Base-by-base conservation (phyloP, 2,113 vertebrate genomes). In the Mesoclemmys tuberculata region DNA sequence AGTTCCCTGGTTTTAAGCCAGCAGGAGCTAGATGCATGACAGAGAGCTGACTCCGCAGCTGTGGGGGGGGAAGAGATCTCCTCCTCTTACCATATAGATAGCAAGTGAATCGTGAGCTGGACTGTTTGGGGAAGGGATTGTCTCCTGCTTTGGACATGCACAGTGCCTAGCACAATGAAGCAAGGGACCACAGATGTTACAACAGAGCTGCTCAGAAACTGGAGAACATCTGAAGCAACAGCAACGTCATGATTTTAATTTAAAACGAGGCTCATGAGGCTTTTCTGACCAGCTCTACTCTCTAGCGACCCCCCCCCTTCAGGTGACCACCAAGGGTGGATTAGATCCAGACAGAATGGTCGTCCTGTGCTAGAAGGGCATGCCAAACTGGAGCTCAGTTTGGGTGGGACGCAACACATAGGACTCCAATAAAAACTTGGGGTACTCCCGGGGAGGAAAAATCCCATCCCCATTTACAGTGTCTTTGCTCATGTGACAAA, bases 171-270 rank as follows among this genome's bases (percentile, higher is more conserved):
- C 64, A 68, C 16, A 68, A 68, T 21, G 8, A 7, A 21, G 4
- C 0, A 0, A 10, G 80, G 48, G 91, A 48, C 0, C 0, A 2
- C 46, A 46, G 46, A 75, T 41, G 6, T 41, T 68, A 4, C 11
- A 75, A 3, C 52, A 3, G 2, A 68, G 35, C 14, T n/a, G 64
- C 64, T 19, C 35, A 10, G 18, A 68, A 68, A 68, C 64, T 16
- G 9, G 18, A 68, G 16, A 68, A 38, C 29, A 31, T 64, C 61
- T 19, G 61, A 64, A 64, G 16, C 29, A 64, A 68, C 35, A 68
- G 14, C 35, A 19, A 35, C 56, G 3, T 12, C 31, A n/a, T 5
- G 16, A 52, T 14, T n/a, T n/a, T 68, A 68, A 68, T 68, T 68
- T 68, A 19, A 68, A 68, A 68, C 18, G 9, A 38, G 19, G 64